phyloP scores from a whole-genome alignment of 2,888 invertebrate genomes.

The Netelia virgata region DNA sequence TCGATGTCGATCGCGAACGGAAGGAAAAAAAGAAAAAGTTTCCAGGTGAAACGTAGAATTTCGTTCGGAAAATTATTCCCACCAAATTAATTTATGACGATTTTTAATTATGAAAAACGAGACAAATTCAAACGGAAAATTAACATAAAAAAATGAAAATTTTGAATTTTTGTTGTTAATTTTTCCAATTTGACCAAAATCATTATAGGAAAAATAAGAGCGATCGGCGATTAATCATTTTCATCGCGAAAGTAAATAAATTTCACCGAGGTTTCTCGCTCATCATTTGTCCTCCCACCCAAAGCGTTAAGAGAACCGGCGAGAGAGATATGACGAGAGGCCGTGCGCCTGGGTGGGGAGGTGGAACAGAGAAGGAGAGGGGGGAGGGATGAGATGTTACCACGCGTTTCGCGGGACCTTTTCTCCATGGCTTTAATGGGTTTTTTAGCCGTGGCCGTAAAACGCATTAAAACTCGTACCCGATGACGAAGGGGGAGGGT shows the following conservation, averaged over 20 bases:
- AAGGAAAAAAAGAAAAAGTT: not conserved
- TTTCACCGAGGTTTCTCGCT: constrained; percentile 20
- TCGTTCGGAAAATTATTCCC: too few relatives aligned
- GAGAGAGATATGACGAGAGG: constrained; percentile 4
- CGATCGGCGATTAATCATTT: too few relatives aligned
- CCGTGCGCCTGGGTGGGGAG: not conserved
- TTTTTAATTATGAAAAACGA: constrained; percentile 25
- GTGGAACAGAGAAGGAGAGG: constrained; percentile 30
- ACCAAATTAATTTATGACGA: too few relatives aligned
- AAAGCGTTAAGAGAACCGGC: not conserved
- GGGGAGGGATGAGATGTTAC: constrained; percentile 71
- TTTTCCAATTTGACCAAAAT: too few relatives aligned
- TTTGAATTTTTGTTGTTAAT: too few relatives aligned
- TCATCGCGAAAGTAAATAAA: constrained; percentile 35
- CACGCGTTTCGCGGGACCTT: constrained; percentile 67
- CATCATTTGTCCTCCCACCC: constrained; percentile 52
- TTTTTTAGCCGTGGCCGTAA: constrained; percentile 81
- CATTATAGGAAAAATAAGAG: too few relatives aligned
- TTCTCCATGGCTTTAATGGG: constrained; percentile 77
- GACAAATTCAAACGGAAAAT: too few relatives aligned
- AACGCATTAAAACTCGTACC: constrained; percentile 83
- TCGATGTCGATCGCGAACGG: not conserved
- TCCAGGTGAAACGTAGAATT: not conserved
- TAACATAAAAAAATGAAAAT: too few relatives aligned
- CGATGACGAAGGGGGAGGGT: constrained; percentile 81